Evolutionary conservation across 2,888 invertebrate genomes (phyloP).

Genomic region (Heteromurus nitidus): DNA sequence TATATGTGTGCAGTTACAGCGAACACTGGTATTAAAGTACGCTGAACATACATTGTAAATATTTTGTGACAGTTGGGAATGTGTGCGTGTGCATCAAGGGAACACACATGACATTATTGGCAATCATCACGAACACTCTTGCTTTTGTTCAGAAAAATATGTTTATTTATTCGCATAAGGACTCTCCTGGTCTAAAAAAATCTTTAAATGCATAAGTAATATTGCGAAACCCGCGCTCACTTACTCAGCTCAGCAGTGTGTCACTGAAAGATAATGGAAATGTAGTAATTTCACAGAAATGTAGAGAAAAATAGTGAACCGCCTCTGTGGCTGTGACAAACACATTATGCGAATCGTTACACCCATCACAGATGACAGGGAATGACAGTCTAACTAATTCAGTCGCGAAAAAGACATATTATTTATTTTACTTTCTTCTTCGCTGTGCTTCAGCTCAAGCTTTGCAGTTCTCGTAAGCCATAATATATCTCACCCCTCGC

Average conservation of each 20-base stretch:
- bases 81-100: neutral
- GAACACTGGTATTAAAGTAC: neutral
- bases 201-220: neutral
- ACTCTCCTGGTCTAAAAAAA: neutral
- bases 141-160: slow-evolving; percentile 15
- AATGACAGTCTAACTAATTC: slow-evolving; percentile 15
- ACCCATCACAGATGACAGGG: slow-evolving; percentile 13
- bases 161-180: neutral
- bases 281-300: neutral
- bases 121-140: slow-evolving; percentile 18
- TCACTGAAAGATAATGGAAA: slow-evolving; percentile 33
- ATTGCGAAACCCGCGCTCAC: slow-evolving; percentile 31
- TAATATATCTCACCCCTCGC: slow-evolving; percentile 12
- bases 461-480: too few species aligned
- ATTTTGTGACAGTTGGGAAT: too few species aligned
- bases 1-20: neutral
- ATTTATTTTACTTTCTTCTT: slow-evolving; percentile 15
- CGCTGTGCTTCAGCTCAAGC: neutral
- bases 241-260: slow-evolving; percentile 6
- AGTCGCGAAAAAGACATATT: neutral
- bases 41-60: too few species aligned
- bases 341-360: neutral
- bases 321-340: neutral
- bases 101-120: neutral
- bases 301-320: neutral